Base-by-base conservation (phyloP, 2,113 vertebrate species). In the Apteryx mantelli region DNA sequence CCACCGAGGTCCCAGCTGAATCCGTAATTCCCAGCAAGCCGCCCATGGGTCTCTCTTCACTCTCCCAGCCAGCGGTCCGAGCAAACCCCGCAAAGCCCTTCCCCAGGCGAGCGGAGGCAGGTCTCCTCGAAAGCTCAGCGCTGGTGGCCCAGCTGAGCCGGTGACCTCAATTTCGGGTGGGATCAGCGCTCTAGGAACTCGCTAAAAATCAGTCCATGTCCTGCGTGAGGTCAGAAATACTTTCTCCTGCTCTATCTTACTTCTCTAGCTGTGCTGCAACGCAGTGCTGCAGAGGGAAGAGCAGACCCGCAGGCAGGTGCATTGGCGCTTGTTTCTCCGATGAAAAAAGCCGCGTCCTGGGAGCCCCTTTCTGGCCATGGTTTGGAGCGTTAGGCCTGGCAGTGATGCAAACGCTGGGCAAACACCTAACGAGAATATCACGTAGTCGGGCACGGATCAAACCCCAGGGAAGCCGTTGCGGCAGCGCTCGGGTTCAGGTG, bases 351-450 rank as follows among this genome's bases (percentile, higher is more conserved):
- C 21, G 36, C 60, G 9, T 63, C 36, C 13, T 24, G 60, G n/a
- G 60, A 63, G n/a, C 34, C 11, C n/a, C 46, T 19, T 48, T 19
- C 46, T 19, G 46, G 18, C 18, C 18, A 18, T 25, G 22, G 8
- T 36, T 63, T 36, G 34, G 34, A 61, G 60, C 60, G 13, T 22
- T n/a, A 13, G n/a, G 61, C 21, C 14, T n/a, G 61, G 36, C 36
- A n/a, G 21, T 3, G 76, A 34, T 46, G 56, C 3, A 5, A 21
- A 71, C 34, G 46, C 42, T 0, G 4, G 70, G 34, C 11, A 14
- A 79, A 80, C 2, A 19, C 61, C 61, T 70, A 3, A 1, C 1
- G 12, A 5, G 1, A 2, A 10, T 0, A 1, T 2, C 79, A 3
- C 9, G 0, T 2, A 77, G 4, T 28, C 79, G 6, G 65, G 55